phyloP scores from a whole-genome alignment of 2,888 invertebrate species.

The Tetragonisca angustula region DNA sequence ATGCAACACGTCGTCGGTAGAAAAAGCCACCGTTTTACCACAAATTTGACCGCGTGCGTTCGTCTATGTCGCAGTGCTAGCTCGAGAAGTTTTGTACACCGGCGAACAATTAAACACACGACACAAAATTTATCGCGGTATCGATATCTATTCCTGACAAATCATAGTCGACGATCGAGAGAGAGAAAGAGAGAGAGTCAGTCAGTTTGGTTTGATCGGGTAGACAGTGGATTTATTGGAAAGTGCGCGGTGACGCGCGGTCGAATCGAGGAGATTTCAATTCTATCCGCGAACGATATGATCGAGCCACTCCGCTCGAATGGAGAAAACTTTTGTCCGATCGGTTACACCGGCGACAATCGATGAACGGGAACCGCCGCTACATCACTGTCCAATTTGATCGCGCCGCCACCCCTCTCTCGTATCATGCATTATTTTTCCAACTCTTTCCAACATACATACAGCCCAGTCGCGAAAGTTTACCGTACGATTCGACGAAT shows the following conservation, averaged over 20 bases:
- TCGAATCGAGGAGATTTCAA: constrained; percentile 50
- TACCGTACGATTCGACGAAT: too few species aligned
- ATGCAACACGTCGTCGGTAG: not conserved
- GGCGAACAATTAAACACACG: constrained; percentile 50
- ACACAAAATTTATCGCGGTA: constrained; percentile 49
- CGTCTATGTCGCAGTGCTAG: not conserved
- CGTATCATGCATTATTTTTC: constrained; percentile 29
- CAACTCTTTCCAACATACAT: not conserved
- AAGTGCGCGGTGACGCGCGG: constrained; percentile 37
- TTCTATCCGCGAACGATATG: constrained; percentile 30
- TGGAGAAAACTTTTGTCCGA: constrained; percentile 24
- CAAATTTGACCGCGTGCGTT: constrained; percentile 10
- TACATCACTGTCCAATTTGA: constrained; percentile 35
- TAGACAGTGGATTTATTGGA: constrained; percentile 35
- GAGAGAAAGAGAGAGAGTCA: too few species aligned
- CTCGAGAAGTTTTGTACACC: not conserved
- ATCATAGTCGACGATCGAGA: constrained; percentile 27
- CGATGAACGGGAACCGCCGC: constrained; percentile 6
- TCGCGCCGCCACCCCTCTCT: constrained; percentile 9
- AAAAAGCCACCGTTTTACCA: constrained; percentile 11
- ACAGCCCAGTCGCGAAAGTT: too few species aligned
- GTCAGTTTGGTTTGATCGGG: not conserved
- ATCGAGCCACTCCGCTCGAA: constrained; percentile 12
- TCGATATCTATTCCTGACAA: constrained; percentile 55
- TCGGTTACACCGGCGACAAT: constrained; percentile 25